Base-by-base conservation (phyloP, 2,797 vertebrate species). In the Sebastolobus altivelis region DNA sequence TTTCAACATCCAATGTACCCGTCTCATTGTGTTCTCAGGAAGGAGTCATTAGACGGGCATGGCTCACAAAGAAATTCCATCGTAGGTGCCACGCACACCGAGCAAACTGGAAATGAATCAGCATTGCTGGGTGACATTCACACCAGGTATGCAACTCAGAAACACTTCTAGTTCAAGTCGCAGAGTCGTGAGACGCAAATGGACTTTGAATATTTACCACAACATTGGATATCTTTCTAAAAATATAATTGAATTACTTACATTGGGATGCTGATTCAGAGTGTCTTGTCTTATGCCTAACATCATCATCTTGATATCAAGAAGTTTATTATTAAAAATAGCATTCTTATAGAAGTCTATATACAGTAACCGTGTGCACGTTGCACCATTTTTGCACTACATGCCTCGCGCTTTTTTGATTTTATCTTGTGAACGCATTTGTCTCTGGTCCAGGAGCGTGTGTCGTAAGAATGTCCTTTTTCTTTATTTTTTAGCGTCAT, bases 71-170 rank as follows among this genome's bases (percentile, higher is more conserved):
- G 56, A 55, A 9, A n/a, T 37, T n/a, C 20, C 6, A n/a, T 52
- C 13, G 33, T 1, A 56, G 35, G 22, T 16, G 22, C 43, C 2
- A n/a, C 54, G 8, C 20, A 35, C 27, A 46, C 37, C 54, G 72
- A 18, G 59, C 55, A 25, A 54, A 59, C 65, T 46, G 75, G 27
- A 63, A 29, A 70, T 66, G 31, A 75, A 54, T 68, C 76, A 65
- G 29, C 56, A 62, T 35, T 31, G 8, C 61, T 62, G 22, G 16
- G 4, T 33, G 66, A 59, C 66, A 65, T 22, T 65, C 52, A 54
- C 18, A 54, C n/a, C 49, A 12, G 33, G 54, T 16, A 27, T 27
- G 37, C 59, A 80, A 4, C 56, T 13, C 55, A 25, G 22, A 56
- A 0, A 46, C 37, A 16, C 5, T 29, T 22, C n/a, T 46, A 31